phyloP scores from a whole-genome alignment of 2,888 invertebrate species.

The Coelopa pilipes region DNA sequence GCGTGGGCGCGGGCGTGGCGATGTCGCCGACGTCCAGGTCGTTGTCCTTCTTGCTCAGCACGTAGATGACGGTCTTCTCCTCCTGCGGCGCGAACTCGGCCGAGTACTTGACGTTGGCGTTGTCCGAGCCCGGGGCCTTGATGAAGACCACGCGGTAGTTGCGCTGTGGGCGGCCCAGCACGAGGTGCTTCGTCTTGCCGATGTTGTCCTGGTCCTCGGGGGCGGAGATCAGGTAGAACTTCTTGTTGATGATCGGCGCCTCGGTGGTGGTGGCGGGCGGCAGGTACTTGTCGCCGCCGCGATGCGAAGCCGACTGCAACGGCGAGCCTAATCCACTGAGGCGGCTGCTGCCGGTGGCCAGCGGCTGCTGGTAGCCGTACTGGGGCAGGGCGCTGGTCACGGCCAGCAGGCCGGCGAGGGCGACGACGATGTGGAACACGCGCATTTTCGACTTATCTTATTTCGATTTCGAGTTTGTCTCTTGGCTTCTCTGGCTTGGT shows the following conservation, averaged over 20 bases:
- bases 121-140: slow-evolving; percentile 60
- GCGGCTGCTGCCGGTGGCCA: slow-evolving; percentile 15
- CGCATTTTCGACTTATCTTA: slow-evolving; percentile 44
- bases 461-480: not conserved
- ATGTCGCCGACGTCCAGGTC: slow-evolving; percentile 60
- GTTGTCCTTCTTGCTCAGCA: slow-evolving; percentile 63
- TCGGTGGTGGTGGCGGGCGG: slow-evolving; percentile 55
- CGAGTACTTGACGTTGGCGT: slow-evolving; percentile 57
- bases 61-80: slow-evolving; percentile 67
- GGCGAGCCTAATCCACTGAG: slow-evolving; percentile 40
- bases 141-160: slow-evolving; percentile 66
- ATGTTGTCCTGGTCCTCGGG: slow-evolving; percentile 59
- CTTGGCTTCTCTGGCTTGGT: not conserved
- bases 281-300: slow-evolving; percentile 58
- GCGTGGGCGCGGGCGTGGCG: slow-evolving; percentile 62
- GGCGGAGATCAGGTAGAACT: slow-evolving; percentile 63
- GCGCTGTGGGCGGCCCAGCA: slow-evolving; percentile 63
- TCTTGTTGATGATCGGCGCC: slow-evolving; percentile 62
- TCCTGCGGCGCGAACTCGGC: slow-evolving; percentile 64
- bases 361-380: slow-evolving; percentile 53
- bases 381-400: slow-evolving; percentile 57
- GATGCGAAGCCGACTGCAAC: slow-evolving; percentile 38
- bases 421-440: slow-evolving; percentile 44
- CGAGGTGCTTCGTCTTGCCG: slow-evolving; percentile 58
- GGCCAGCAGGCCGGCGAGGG: slow-evolving; percentile 49